Conservation (phyloP, 1,140 invertebrate species). For the Cyphomyrmex costatus region DNA sequence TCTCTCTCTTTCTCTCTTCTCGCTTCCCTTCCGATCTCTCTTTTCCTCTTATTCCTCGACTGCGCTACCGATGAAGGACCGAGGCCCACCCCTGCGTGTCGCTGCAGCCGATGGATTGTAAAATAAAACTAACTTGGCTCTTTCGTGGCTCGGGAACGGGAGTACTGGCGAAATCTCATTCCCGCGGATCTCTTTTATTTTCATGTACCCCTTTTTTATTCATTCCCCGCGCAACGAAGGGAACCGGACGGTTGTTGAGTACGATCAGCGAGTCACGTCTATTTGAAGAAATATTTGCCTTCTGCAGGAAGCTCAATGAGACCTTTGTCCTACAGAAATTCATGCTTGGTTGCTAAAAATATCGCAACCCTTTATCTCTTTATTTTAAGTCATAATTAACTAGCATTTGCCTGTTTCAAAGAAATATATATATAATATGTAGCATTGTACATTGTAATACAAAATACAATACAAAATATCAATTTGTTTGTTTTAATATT, state of each 20-base stretch:
- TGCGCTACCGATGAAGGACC: conserved; percentile 69
- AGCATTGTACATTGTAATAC: neutral
- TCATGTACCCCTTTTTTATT: conserved; percentile 67
- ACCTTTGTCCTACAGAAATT: conserved; percentile 41
- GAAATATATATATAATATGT: neutral
- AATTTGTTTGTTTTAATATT: neutral
- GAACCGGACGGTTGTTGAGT: conserved; percentile 21
- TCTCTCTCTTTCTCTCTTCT: neutral
- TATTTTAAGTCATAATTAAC: conserved; percentile 5
- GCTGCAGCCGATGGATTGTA: conserved; percentile 86
- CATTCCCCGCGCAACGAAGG: conserved; percentile 30
- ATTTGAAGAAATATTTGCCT: conserved; percentile 57
- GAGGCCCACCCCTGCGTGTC: conserved; percentile 77
- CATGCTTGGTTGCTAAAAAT: conserved; percentile 54
- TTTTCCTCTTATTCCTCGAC: conserved; percentile 29
- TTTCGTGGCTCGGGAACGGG: conserved; percentile 82
- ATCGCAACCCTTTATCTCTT: conserved; percentile 19
- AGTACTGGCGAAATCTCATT: conserved; percentile 85
- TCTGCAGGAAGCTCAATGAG: conserved; percentile 37
- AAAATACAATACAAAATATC: neutral
- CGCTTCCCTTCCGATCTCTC: conserved; percentile 25
- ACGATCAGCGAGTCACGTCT: conserved; percentile 23
- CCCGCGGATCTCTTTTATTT: conserved; percentile 82
- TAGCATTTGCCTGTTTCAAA: neutral
- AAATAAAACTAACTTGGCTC: conserved; percentile 87